These are phyloP conservation scores for Sebastes reedi DNA, from an alignment of 2,797 vertebrate genomes.

Conservation along the genomic window DNA sequence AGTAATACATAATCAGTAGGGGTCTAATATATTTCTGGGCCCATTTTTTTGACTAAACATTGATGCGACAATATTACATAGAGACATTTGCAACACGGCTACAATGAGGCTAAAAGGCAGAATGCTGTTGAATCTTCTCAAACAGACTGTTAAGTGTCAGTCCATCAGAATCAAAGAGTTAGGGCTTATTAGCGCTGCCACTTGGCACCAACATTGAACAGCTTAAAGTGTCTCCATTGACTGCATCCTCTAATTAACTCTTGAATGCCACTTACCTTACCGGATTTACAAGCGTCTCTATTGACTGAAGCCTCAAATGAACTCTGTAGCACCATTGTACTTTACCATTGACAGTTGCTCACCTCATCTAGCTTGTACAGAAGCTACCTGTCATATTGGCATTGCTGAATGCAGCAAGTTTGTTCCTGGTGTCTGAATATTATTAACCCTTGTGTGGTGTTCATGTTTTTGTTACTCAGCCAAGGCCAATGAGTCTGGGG, in stretches of 20 bases:
- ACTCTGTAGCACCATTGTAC: not conserved
- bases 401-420: not conserved
- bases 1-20: not conserved
- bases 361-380: not conserved
- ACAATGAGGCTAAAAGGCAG: not conserved
- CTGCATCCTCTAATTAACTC: constrained; percentile 26
- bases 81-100: not conserved
- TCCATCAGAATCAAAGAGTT: not conserved
- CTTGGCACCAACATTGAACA: not conserved
- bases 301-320: constrained; percentile 27
- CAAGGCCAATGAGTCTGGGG: too few species aligned
- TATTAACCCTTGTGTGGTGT: too few species aligned
- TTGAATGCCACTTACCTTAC: constrained; percentile 1
- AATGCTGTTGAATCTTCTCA: not conserved
- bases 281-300: not conserved
- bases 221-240: constrained; percentile 26
- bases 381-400: not conserved
- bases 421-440: not conserved
- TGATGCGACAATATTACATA: not conserved
- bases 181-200: not conserved
- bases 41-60: not conserved
- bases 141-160: not conserved
- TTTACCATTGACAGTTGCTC: not conserved
- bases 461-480: too few species aligned
- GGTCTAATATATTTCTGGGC: not conserved